Evolutionary conservation across 2,888 invertebrate genomes (phyloP).

Genomic region (Strigamia maritima): DNA sequence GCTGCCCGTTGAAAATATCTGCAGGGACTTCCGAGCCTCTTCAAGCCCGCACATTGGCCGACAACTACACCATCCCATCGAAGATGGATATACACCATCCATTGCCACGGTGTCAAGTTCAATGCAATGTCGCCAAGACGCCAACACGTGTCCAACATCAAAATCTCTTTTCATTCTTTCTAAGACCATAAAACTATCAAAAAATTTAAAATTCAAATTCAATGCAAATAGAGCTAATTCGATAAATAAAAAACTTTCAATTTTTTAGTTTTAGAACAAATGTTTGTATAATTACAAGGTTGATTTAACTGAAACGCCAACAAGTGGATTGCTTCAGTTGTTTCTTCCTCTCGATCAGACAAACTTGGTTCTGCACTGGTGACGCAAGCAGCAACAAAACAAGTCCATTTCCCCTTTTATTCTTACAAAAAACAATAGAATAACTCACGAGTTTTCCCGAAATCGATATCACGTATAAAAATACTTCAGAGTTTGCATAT

Average conservation of each 20-base stretch:
- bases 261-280: neutral
- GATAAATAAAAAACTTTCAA: too few species aligned
- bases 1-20: slow-evolving; percentile 11
- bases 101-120: neutral
- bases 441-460: neutral
- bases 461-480: neutral
- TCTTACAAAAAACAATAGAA: neutral
- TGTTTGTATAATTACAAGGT: neutral
- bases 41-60: neutral
- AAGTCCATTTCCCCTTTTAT: slow-evolving; percentile 1
- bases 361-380: neutral
- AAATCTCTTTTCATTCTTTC: too few species aligned
- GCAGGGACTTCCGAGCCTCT: slow-evolving; percentile 8
- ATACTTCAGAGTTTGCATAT: neutral
- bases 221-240: too few species aligned
- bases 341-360: slow-evolving; percentile 8
- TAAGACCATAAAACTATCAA: too few species aligned
- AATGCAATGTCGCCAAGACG: neutral
- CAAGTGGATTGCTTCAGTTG: neutral
- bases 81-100: neutral
- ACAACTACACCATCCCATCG: neutral
- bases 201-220: too few species aligned
- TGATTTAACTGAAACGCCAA: neutral
- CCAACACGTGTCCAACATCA: too few species aligned
- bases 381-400: neutral